Evolutionary conservation across 2,888 invertebrate species (phyloP), one percentile per base, ranked within the genome.

Genomic region (Aethes cnicana): DNA sequence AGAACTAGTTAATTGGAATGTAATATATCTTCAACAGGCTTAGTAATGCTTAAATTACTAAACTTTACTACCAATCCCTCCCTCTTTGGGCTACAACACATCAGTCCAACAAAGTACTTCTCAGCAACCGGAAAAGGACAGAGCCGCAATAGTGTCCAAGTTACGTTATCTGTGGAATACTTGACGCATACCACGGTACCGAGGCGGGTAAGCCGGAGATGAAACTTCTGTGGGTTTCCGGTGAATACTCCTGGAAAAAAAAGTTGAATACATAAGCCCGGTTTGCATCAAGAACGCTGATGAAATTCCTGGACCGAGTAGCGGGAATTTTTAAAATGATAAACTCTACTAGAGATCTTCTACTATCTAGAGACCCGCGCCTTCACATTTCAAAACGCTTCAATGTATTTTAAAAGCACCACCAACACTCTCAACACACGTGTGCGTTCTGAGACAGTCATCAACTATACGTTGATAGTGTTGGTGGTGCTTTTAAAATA

Each of bases 61-160:
- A 85, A 86, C 12, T 66, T 73, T 0, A 76, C 83, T 0, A 59
- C 44, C 9, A 86, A 55, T 0, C 82, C 81, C 2, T 65, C 63
- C 9, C 86, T 60, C 23, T 73, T 61, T 0, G 86, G 85, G 0
- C 81, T 77, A 46, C 86, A 85, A 14, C 76, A 66, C 81, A 84
- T 77, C 0, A 70, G 74, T 0, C 85, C 85, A 0, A 81, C 76
- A 6, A 79, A 63, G 55, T 64, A 75, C 0, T 61, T 66, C 0
- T 67, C 63, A 0, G 58, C 55, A 4, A 47, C 6, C 1, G 69
- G 66, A 48, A 85, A 80, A 0, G 73, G 62, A 17, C 81, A 74
- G 7, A 86, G 56, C 17, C 86, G 61, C 5, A 87, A 56, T 2
- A 85, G 55, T 1, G 32, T 63, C 86, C 86, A 87, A 0, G 41